Base-by-base conservation (phyloP, 2,797 vertebrate species). In the Leptoclinus maculatus region DNA sequence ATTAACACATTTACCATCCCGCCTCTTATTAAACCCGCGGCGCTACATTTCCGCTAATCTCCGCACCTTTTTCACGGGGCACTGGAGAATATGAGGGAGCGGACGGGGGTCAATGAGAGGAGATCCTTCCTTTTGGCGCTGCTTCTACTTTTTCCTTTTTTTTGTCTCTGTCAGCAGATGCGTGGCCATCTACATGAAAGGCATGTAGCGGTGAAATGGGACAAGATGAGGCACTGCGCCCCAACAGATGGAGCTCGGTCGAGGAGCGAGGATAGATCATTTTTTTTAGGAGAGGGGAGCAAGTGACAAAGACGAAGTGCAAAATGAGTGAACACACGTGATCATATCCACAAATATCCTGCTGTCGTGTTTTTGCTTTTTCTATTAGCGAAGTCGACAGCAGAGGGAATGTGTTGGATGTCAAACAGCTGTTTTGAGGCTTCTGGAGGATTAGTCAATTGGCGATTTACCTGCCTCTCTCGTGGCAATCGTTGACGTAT, bases 201-300 rank as follows among this genome's bases (percentile, higher is more conserved):
- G 62, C 74, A 79, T 66, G 83, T 71, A 74, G 74, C 80, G 51
- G 66, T 87, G 83, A 88, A 88, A 88, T 76, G 70, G 57, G 59
- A 83, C 82, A 56, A 76, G 63, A 80, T 59, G 62, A 80, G 63
- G 60, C 58, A 41, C 23, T 17, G 62, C 65, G 60, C 66, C 77
- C 74, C 74, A 49, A 69, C 79, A 87, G 83, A 87, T 83, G 79
- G 83, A 81, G 64, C 64, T 0, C 29, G 34, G 34, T n/a, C 49
- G 45, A 17, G 47, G 13, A 69, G 38, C 0, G 1, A 54, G 49
- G 13, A 49, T 34, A 49, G 12, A 49, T 14, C 34, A 54, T 32
- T 32, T 4, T 14, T 71, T 71, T 49, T 7, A n/a, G 57, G 34
- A 7, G 5, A 49, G 63, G 21, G 32, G 19, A 47, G 45, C 3